These are phyloP conservation scores for Telmatherina bonti DNA, from an alignment of 2,797 vertebrate species.

Conservation along the genomic window DNA sequence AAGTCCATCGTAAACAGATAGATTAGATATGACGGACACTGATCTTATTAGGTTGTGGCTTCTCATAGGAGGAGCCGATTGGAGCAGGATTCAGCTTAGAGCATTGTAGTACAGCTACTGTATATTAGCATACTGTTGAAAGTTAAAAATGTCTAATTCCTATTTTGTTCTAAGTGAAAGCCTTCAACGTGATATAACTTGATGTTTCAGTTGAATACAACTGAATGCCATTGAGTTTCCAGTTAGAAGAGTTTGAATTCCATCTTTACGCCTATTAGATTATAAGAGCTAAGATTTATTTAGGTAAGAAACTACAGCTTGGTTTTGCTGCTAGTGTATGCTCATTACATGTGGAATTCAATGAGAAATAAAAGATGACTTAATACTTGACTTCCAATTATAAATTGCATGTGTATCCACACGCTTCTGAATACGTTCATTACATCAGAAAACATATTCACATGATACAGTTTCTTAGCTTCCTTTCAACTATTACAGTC, in stretches of 20 bases:
- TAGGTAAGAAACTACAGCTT: background rate
- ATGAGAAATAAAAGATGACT: background rate
- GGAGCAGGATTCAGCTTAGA: constrained; percentile 50
- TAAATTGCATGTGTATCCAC: background rate
- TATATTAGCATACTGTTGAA: background rate
- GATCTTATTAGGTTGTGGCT: constrained; percentile 67
- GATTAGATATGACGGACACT: constrained; percentile 53
- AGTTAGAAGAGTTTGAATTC: background rate
- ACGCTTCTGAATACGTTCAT: background rate
- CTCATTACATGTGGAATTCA: background rate
- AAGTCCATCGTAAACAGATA: constrained; percentile 66
- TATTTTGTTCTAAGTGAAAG: background rate
- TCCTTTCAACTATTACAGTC: background rate
- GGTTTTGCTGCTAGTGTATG: background rate
- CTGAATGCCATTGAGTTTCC: too few species aligned
- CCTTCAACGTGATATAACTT: background rate
- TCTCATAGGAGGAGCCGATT: constrained; percentile 50
- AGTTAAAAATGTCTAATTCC: background rate
- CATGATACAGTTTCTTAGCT: background rate
- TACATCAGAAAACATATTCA: background rate
- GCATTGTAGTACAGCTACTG: constrained; percentile 37
- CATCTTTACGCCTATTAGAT: background rate
- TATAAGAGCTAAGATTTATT: background rate
- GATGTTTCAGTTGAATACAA: background rate
- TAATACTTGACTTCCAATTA: background rate